These are phyloP conservation scores for Cassiopea xamachana DNA, from an alignment of 30 jellyfish, hydroid and myxozoan species.

Conservation along the genomic window DNA sequence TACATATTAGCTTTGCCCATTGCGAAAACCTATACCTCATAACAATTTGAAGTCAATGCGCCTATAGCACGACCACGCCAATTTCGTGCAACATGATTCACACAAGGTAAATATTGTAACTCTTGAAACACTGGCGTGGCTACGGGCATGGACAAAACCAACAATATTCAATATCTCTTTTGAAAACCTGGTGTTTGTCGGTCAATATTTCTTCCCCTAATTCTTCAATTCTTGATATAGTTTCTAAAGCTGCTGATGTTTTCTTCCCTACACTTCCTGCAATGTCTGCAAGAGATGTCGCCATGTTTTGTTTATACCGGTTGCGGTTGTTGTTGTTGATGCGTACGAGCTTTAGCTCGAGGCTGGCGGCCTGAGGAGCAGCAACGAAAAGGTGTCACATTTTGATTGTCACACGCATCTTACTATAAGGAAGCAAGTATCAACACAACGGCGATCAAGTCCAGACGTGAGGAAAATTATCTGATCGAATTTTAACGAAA, in stretches of 20 bases:
- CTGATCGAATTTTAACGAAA: too few species aligned
- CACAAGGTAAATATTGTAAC: too few species aligned
- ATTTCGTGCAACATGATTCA: too few species aligned
- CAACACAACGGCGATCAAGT: too few species aligned
- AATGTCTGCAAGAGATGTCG: background rate
- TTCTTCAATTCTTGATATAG: constrained; percentile 44
- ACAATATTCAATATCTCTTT: background rate
- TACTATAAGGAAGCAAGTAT: too few species aligned
- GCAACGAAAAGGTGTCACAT: background rate
- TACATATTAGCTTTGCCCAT: too few species aligned
- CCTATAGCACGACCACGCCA: too few species aligned
- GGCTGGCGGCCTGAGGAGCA: background rate
- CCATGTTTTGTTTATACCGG: background rate
- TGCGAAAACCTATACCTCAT: too few species aligned
- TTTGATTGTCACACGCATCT: too few species aligned
- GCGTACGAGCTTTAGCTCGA: background rate
- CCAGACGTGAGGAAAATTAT: too few species aligned
- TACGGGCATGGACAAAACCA: background rate
- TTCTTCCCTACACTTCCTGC: background rate
- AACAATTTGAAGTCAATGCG: too few species aligned
- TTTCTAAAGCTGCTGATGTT: constrained; percentile 17
- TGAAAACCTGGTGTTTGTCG: constrained; percentile 60
- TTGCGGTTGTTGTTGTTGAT: background rate
- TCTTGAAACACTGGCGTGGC: too few species aligned
- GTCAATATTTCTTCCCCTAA: constrained; percentile 62